These are phyloP conservation scores for Manis crassicaudata DNA, from an alignment of 2,797 vertebrate genomes.

Conservation along the genomic window DNA sequence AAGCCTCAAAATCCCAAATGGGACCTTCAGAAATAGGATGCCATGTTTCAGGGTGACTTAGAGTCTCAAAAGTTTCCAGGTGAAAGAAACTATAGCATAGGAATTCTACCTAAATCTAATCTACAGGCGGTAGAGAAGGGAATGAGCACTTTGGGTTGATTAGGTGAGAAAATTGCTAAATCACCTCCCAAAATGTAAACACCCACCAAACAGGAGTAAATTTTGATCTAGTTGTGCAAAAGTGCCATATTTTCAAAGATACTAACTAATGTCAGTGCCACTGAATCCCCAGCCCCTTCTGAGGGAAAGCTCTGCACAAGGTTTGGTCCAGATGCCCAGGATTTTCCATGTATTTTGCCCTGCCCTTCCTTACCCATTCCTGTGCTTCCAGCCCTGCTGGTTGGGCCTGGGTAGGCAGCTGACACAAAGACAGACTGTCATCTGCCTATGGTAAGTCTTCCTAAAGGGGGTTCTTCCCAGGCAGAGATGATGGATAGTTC, in stretches of 20 bases:
- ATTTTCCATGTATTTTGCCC: neutral
- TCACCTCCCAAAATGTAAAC: neutral
- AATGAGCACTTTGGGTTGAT: neutral
- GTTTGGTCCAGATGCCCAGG: neutral
- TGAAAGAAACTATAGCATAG: neutral
- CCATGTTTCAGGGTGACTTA: neutral
- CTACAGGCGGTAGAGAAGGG: neutral
- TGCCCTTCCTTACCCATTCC: neutral
- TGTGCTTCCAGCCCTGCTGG: neutral
- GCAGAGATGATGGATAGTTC: neutral
- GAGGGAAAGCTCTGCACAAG: neutral
- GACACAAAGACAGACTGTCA: neutral
- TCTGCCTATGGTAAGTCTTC: neutral
- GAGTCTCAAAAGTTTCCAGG: neutral
- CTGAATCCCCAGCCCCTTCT: neutral
- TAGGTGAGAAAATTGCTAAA: conserved; percentile 25
- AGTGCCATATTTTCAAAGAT: neutral
- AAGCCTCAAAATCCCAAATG: neutral
- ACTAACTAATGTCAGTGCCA: neutral
- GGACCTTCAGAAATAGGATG: neutral
- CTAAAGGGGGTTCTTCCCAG: neutral
- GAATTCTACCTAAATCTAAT: neutral
- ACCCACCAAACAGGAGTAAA: neutral
- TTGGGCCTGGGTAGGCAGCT: neutral
- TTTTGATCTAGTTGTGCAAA: neutral